Conservation (phyloP, 2,888 invertebrate genomes). For the Aleiodes testaceus region DNA sequence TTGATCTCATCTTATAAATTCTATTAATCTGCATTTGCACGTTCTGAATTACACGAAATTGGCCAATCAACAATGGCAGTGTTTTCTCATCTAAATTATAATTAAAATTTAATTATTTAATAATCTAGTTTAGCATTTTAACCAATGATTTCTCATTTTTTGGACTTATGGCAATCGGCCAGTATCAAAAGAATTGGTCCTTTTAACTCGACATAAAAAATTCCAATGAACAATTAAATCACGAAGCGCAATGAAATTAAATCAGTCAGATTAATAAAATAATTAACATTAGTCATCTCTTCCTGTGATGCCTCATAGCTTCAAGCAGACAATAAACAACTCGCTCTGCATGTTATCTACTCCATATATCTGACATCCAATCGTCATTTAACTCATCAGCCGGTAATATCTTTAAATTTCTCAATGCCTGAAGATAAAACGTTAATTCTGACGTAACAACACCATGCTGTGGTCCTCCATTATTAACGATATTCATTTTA, state of each 20-base stretch:
- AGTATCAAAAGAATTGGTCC: not conserved
- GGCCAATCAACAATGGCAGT: conserved; percentile 22
- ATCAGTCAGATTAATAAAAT: conserved; percentile 8
- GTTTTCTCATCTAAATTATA: not conserved
- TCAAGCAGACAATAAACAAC: conserved; percentile 70
- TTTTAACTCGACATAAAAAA: not conserved
- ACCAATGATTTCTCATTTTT: not conserved
- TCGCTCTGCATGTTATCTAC: conserved; percentile 76
- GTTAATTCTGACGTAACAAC: conserved; percentile 94
- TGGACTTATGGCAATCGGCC: too few species aligned
- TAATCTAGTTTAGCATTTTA: not conserved
- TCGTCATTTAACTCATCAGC: conserved; percentile 83
- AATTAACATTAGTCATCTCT: conserved; percentile 60
- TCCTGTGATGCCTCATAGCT: conserved; percentile 64
- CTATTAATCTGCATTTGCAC: not conserved
- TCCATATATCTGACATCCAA: conserved; percentile 89
- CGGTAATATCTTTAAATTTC: conserved; percentile 85
- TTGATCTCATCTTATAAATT: not conserved
- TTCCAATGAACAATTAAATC: conserved; percentile 19
- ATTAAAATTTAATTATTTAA: not conserved
- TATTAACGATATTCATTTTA: conserved; percentile 91
- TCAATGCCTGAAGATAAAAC: conserved; percentile 91
- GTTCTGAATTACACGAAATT: not conserved
- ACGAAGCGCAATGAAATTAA: not conserved
- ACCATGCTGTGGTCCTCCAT: conserved; percentile 97